A percentile compares a stretch with the other conserved stretches of the same genome.
phyloP scores from a whole-genome alignment of 92 coral and sea anemone species.

The Epizoanthus stellaris region DNA sequence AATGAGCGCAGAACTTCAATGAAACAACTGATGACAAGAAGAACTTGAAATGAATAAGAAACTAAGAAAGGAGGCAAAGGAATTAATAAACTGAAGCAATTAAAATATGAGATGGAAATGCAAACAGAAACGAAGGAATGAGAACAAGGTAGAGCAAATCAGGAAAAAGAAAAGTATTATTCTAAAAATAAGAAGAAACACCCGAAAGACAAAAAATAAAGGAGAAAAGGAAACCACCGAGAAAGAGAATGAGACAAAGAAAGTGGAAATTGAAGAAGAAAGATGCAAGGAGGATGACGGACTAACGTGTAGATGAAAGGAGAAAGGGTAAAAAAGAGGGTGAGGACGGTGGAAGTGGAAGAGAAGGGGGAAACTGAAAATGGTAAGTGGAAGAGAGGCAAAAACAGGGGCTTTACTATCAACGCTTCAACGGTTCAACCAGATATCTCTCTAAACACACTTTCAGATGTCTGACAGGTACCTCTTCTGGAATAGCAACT shows the following conservation, averaged over 20 bases:
- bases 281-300: not conserved
- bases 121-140: too few species aligned
- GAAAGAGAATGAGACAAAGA: not conserved
- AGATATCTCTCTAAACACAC: not conserved
- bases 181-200: not conserved
- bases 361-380: not conserved
- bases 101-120: not conserved
- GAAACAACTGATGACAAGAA: too few species aligned
- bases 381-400: not conserved
- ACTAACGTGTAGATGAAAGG: not conserved
- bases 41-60: not conserved
- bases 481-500: conserved; percentile 98
- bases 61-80: not conserved
- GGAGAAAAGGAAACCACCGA: not conserved
- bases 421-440: not conserved
- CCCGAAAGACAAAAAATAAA: not conserved
- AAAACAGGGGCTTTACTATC: not conserved
- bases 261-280: not conserved
- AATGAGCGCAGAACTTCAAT: too few species aligned
- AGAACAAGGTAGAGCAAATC: too few species aligned
- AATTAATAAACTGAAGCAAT: not conserved
- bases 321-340: not conserved
- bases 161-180: not conserved
- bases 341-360: not conserved
- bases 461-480: conserved; percentile 9